phyloP scores from a whole-genome alignment of 2,888 invertebrate genomes.

The Eupithecia insigniata region DNA sequence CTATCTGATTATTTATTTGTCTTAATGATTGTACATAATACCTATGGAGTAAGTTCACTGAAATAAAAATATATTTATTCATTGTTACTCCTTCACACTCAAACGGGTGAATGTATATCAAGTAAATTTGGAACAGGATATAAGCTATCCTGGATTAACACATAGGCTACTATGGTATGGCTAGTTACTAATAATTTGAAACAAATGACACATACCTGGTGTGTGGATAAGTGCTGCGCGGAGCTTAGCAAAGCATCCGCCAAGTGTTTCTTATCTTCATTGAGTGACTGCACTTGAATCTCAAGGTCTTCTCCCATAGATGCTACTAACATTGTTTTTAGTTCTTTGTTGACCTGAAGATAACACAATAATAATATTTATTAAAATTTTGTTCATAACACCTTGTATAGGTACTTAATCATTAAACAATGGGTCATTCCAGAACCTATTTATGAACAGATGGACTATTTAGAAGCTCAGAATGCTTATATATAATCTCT shows the following conservation, averaged over 20 bases:
- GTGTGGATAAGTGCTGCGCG: constrained; percentile 92
- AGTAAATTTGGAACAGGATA: too few relatives aligned
- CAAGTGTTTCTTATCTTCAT: constrained; percentile 95
- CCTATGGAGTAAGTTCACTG: too few relatives aligned
- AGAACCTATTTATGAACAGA: too few relatives aligned
- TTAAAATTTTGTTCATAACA: background rate
- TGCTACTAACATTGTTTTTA: constrained; percentile 96
- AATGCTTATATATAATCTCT: background rate
- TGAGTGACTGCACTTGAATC: constrained; percentile 93
- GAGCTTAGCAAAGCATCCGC: constrained; percentile 93
- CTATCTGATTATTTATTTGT: too few relatives aligned
- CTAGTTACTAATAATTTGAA: background rate
- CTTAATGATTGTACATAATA: too few relatives aligned
- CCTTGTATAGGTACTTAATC: background rate
- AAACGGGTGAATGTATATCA: too few relatives aligned
- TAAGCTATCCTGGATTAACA: too few relatives aligned
- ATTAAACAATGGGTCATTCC: too few relatives aligned
- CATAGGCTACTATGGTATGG: too few relatives aligned
- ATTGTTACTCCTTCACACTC: too few relatives aligned
- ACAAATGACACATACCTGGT: constrained; percentile 83
- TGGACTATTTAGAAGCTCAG: background rate
- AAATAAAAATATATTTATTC: too few relatives aligned
- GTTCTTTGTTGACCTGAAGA: constrained; percentile 92
- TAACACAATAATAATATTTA: constrained; percentile 9
- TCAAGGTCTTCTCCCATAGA: constrained; percentile 98